Percentiles rank a stretch among this genome's conserved stretches.
Conservation (phyloP, 2,888 invertebrate species). For the Lamproptera curius region DNA sequence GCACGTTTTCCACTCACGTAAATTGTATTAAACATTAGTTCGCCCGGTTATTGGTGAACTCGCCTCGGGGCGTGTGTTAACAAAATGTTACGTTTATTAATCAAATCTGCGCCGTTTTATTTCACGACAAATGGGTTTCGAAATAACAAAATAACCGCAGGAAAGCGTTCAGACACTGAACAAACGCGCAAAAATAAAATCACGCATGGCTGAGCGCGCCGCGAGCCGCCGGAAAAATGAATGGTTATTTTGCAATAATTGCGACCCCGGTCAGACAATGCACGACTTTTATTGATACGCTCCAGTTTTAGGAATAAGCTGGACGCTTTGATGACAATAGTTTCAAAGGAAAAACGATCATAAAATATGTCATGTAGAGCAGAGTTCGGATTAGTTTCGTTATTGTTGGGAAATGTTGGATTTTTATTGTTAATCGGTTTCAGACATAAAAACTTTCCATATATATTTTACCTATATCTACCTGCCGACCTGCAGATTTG, state of each 20-base stretch:
- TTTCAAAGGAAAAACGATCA: constrained; percentile 1
- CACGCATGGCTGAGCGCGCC: constrained; percentile 65
- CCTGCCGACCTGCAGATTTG: too few relatives aligned
- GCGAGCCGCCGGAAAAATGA: constrained; percentile 61
- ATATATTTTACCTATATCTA: neutral
- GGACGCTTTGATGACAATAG: neutral
- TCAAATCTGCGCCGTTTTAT: constrained; percentile 56
- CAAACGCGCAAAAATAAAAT: constrained; percentile 70
- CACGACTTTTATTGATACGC: constrained; percentile 31
- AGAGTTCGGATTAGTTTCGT: too few relatives aligned
- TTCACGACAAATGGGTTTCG: constrained; percentile 55
- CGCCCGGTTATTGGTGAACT: constrained; percentile 25
- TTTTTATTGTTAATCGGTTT: neutral
- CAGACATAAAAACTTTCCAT: too few relatives aligned
- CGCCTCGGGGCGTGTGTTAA: neutral
- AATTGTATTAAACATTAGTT: constrained; percentile 29
- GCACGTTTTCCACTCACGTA: constrained; percentile 33
- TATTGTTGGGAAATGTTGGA: too few relatives aligned
- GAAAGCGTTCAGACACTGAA: constrained; percentile 61
- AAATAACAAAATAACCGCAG: constrained; percentile 63
- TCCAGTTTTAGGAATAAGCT: constrained; percentile 16
- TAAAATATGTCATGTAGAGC: neutral
- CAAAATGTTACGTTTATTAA: constrained; percentile 23
- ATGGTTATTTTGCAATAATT: constrained; percentile 68
- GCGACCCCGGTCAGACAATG: constrained; percentile 47